phyloP scores from a whole-genome alignment of 2,797 vertebrate genomes.

The Halcyon badia region DNA sequence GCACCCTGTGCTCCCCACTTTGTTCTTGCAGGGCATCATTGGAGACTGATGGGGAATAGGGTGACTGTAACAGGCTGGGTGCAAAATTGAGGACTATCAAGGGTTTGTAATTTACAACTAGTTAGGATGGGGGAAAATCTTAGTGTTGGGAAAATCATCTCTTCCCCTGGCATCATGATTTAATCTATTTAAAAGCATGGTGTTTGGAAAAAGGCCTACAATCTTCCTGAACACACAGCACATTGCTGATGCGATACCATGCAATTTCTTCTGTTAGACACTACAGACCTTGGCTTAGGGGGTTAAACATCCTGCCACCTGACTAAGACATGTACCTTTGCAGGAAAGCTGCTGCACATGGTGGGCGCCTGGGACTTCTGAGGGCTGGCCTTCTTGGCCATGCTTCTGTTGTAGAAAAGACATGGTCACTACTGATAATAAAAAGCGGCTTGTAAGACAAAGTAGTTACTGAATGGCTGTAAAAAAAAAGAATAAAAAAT shows the following conservation, averaged over 20 bases:
- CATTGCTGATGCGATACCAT: not conserved
- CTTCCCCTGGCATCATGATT: not conserved
- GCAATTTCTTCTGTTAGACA: not conserved
- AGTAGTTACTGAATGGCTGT: not conserved
- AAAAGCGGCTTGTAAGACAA: not conserved
- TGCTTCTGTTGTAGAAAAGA: not conserved
- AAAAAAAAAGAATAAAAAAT: not conserved
- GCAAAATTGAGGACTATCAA: not conserved
- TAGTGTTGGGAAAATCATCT: not conserved
- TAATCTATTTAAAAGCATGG: not conserved
- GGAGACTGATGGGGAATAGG: not conserved
- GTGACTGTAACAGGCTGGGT: not conserved
- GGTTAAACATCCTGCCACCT: not conserved
- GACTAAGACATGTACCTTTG: not conserved
- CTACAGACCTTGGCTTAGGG: not conserved
- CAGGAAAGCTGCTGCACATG: not conserved
- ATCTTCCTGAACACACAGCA: not conserved
- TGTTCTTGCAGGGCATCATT: not conserved
- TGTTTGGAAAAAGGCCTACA: not conserved
- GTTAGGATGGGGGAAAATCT: not conserved
- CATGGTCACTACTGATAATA: not conserved
- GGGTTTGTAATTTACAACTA: not conserved
- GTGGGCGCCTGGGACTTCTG: not conserved
- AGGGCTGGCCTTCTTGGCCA: not conserved
- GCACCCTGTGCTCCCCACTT: not conserved